Percentiles rank a stretch among this genome's conserved stretches.
Conservation (phyloP, 2,113 vertebrate genomes). For the Pterophyllum scalare region DNA sequence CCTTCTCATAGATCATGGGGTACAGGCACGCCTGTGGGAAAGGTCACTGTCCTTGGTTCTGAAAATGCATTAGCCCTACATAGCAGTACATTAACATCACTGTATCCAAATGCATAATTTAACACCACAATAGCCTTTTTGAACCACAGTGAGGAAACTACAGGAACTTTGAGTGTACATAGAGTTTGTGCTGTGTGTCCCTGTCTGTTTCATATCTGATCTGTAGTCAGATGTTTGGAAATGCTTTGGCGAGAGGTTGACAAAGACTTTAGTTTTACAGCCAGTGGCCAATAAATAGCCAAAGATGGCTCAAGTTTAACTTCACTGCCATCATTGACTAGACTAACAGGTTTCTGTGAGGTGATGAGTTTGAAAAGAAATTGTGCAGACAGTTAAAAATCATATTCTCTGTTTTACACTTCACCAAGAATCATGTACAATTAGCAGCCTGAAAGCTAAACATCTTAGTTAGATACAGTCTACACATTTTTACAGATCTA, state of each 20-base stretch:
- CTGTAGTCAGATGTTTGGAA: background rate
- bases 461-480: background rate
- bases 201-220: background rate
- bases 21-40: too few relatives aligned
- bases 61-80: too few relatives aligned
- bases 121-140: background rate
- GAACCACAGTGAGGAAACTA: background rate
- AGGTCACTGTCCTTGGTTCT: too few relatives aligned
- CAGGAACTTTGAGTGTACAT: rapidly evolving
- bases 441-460: background rate
- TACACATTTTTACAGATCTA: background rate
- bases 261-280: background rate
- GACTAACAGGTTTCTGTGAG: background rate
- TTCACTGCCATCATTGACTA: background rate
- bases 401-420: conserved; percentile 11
- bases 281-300: conserved; percentile 7
- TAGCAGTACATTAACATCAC: background rate
- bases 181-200: background rate
- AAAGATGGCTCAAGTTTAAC: background rate
- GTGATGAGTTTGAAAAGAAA: background rate
- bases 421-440: background rate
- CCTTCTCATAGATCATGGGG: background rate
- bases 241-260: background rate
- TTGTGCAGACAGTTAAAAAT: background rate
- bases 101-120: background rate